phyloP scores from a whole-genome alignment of 1,140 invertebrate genomes.

The Mycetomoellerius zeteki region DNA sequence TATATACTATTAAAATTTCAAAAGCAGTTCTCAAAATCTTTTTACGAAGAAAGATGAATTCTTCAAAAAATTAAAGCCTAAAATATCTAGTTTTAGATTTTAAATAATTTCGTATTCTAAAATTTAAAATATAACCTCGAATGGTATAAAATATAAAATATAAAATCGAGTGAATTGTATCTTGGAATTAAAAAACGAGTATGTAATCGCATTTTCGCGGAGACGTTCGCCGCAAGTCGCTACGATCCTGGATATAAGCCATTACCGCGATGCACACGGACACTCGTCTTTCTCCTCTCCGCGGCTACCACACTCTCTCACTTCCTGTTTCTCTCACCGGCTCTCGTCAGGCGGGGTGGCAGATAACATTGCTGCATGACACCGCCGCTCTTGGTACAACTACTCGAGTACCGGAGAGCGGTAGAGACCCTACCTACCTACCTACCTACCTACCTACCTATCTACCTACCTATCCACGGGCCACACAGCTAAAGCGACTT shows the following conservation, averaged over 20 bases:
- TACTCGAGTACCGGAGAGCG: slow-evolving; percentile 80
- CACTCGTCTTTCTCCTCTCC: slow-evolving; percentile 72
- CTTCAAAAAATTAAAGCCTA: not conserved
- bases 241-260: slow-evolving; percentile 83
- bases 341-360: slow-evolving; percentile 82
- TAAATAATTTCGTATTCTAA: too few species aligned
- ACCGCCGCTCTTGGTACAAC: slow-evolving; percentile 84
- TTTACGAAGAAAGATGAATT: not conserved
- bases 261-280: slow-evolving; percentile 82
- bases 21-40: not conserved
- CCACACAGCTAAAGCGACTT: slow-evolving; percentile 74
- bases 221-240: slow-evolving; percentile 50
- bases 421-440: slow-evolving; percentile 70
- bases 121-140: not conserved
- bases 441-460: slow-evolving; percentile 44
- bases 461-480: slow-evolving; percentile 59
- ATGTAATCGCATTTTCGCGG: not conserved
- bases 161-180: not conserved
- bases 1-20: not conserved
- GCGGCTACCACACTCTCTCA: slow-evolving; percentile 64
- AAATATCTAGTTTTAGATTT: not conserved
- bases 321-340: slow-evolving; percentile 68
- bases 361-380: slow-evolving; percentile 87
- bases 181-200: not conserved
- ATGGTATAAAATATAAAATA: not conserved